These are phyloP conservation scores for Muscicapa striata DNA, from an alignment of 2,797 vertebrate species.

Conservation along the genomic window DNA sequence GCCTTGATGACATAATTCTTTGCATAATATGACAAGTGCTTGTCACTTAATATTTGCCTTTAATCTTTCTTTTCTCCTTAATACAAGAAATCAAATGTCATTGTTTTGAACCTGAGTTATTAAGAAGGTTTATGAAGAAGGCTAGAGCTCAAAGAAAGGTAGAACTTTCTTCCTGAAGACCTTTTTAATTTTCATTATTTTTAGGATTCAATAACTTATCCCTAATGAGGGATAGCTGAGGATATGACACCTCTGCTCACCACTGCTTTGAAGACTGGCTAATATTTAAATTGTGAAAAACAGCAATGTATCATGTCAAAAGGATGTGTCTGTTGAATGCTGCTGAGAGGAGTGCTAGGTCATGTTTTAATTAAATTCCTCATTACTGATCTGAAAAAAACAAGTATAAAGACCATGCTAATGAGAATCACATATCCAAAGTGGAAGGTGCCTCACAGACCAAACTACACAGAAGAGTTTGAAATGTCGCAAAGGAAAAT, in stretches of 20 bases:
- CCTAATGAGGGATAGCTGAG: neutral
- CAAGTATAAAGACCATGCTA: neutral
- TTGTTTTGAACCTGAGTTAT: neutral
- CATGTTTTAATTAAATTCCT: conserved; percentile 35
- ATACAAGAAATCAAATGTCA: neutral
- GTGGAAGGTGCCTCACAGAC: neutral
- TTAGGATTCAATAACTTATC: neutral
- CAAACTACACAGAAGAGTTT: neutral
- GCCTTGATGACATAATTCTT: neutral
- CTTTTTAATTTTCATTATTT: neutral
- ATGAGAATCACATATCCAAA: neutral
- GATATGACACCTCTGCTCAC: neutral
- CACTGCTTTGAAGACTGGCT: neutral
- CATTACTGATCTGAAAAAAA: neutral
- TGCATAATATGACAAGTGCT: neutral
- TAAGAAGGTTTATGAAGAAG: neutral
- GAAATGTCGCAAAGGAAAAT: neutral
- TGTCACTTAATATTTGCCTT: neutral
- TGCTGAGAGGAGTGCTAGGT: neutral
- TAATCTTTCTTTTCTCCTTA: neutral
- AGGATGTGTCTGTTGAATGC: neutral
- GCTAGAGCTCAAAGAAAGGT: neutral
- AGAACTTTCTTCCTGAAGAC: neutral
- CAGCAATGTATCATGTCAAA: neutral
- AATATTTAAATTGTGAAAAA: neutral